phyloP scores from a whole-genome alignment of 2,113 vertebrate genomes.

The Vicugna pacos region DNA sequence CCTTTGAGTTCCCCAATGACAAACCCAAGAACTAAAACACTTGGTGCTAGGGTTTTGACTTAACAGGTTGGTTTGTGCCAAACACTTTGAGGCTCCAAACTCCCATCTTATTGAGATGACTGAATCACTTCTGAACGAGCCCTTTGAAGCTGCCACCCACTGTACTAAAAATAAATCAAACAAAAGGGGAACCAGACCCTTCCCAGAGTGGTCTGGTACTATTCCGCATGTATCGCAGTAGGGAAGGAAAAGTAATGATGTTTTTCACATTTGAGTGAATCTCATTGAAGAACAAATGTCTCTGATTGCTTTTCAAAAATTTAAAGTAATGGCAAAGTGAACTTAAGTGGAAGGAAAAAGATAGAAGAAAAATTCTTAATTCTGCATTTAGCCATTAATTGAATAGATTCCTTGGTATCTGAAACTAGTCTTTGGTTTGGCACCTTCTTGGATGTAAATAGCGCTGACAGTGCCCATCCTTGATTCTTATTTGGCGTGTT shows the following conservation, averaged over 20 bases:
- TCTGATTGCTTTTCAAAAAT: slow-evolving; percentile 27
- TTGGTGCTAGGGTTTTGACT: background rate
- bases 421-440: background rate
- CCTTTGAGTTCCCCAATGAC: background rate
- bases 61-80: background rate
- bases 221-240: background rate
- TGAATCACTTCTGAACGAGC: background rate
- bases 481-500: background rate
- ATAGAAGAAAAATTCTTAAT: background rate
- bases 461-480: background rate
- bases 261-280: background rate
- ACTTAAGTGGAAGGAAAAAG: background rate
- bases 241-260: background rate
- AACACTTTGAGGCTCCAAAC: background rate
- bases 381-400: background rate
- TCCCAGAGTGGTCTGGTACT: background rate
- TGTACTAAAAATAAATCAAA: background rate
- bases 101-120: background rate
- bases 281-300: background rate
- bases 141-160: background rate
- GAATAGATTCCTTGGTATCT: background rate
- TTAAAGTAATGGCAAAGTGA: slow-evolving; percentile 10
- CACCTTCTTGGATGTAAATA: background rate
- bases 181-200: background rate
- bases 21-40: background rate